A percentile compares a stretch with the other conserved stretches of the same genome.
Conservation (phyloP, 2,888 invertebrate genomes). For the Lasioglossum pauxillum region DNA sequence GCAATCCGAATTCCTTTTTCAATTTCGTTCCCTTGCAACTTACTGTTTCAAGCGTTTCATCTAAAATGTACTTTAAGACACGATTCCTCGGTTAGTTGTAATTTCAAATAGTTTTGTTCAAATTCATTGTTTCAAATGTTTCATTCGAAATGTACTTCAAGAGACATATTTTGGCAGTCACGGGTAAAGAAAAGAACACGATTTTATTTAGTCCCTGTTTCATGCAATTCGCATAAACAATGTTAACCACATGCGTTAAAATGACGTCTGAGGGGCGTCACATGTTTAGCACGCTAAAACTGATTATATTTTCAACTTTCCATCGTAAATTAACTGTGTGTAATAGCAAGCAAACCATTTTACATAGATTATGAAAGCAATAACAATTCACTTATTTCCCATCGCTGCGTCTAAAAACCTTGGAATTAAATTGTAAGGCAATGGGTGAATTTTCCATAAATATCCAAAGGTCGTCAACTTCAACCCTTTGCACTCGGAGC, state of each 20-base stretch:
- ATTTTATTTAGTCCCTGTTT: too few species aligned
- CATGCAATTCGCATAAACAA: too few species aligned
- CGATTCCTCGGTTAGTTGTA: not conserved
- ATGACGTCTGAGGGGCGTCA: not conserved
- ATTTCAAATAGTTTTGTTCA: not conserved
- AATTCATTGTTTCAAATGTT: too few species aligned
- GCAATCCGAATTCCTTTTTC: not conserved
- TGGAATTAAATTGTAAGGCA: not conserved
- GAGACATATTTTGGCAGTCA: too few species aligned
- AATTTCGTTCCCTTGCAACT: not conserved
- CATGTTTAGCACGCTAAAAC: not conserved
- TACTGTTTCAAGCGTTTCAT: not conserved
- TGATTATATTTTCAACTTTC: not conserved
- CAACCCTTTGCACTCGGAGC: too few species aligned
- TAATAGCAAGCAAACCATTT: not conserved
- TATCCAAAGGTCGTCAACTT: not conserved
- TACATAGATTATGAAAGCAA: not conserved
- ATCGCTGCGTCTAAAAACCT: not conserved
- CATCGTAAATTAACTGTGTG: not conserved
- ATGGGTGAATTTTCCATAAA: not conserved
- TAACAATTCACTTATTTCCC: not conserved
- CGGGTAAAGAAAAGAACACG: too few species aligned
- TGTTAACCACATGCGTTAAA: not conserved
- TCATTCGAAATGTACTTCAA: too few species aligned
- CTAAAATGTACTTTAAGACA: not conserved